Conservation (phyloP, 2,113 vertebrate species). For the Melanotaenia duboulayi region DNA sequence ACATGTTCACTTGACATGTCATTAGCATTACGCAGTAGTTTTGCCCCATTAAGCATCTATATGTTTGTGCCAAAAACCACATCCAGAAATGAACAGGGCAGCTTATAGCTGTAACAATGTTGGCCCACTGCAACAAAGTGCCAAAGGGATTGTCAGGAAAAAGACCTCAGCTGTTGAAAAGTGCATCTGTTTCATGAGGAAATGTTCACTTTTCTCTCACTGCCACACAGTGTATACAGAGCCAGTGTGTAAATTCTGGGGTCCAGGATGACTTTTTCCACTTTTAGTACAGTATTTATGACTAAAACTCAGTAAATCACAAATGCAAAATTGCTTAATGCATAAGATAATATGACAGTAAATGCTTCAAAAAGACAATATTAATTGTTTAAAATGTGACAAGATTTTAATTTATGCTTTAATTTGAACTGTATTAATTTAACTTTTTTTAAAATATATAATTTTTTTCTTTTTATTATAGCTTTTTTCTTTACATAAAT, state of each 20-base stretch:
- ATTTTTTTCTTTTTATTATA: too few species aligned
- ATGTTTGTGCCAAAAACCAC: slow-evolving; percentile 67
- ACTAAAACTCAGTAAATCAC: too few species aligned
- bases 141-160: slow-evolving; percentile 60
- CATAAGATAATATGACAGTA: too few species aligned
- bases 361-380: too few species aligned
- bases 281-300: too few species aligned
- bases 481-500: too few species aligned
- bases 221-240: slow-evolving; percentile 42
- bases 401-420: too few species aligned
- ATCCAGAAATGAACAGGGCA: slow-evolving; percentile 73
- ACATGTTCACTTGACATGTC: slow-evolving; percentile 75
- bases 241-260: not conserved
- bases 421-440: too few species aligned
- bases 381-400: too few species aligned
- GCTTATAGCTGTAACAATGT: slow-evolving; percentile 51
- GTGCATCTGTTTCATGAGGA: slow-evolving; percentile 62
- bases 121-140: slow-evolving; percentile 55
- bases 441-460: too few species aligned
- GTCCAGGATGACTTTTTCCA: too few species aligned
- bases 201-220: slow-evolving; percentile 53
- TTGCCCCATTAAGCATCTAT: slow-evolving; percentile 70
- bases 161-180: slow-evolving; percentile 41
- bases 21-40: slow-evolving; percentile 77
- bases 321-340: too few species aligned